A percentile compares a stretch with the other conserved stretches of the same genome.
phyloP scores from a whole-genome alignment of 2,888 invertebrate species.

The Parasteatoda lunata region DNA sequence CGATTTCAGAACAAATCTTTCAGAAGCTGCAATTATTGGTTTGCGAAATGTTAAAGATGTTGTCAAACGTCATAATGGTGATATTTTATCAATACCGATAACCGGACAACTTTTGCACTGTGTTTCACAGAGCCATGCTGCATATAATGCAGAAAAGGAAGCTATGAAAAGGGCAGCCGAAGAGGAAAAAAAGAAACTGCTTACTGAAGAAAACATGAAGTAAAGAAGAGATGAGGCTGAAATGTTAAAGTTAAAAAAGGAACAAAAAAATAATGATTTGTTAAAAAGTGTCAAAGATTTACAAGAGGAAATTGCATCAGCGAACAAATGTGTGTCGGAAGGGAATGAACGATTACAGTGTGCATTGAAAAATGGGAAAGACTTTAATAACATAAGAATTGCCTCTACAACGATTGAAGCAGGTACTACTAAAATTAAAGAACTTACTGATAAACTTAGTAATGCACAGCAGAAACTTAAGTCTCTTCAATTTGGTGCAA shows the following conservation, averaged over 20 bases:
- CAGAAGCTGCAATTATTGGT: slow-evolving; percentile 7
- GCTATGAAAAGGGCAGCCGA: neutral
- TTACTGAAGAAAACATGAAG: neutral
- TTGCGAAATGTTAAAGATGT: neutral
- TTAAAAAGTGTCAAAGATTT: neutral
- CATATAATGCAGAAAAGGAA: neutral
- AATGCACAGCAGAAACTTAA: no score
- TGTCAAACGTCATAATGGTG: neutral
- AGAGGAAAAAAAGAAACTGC: neutral
- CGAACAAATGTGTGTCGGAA: neutral
- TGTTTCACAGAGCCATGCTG: neutral
- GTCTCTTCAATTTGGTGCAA: no score
- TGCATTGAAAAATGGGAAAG: neutral
- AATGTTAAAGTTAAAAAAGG: no score
- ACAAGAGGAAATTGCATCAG: neutral
- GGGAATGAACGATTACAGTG: neutral
- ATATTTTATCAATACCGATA: neutral
- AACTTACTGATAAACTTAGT: no score
- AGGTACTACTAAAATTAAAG: no score
- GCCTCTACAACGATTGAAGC: no score
- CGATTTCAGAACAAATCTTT: neutral
- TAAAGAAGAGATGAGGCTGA: neutral
- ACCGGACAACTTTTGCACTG: neutral
- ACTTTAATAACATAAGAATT: no score
- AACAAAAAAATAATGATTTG: no score